Base-by-base conservation (phyloP, 2,797 vertebrate genomes). In the Onychomys arenicola region DNA sequence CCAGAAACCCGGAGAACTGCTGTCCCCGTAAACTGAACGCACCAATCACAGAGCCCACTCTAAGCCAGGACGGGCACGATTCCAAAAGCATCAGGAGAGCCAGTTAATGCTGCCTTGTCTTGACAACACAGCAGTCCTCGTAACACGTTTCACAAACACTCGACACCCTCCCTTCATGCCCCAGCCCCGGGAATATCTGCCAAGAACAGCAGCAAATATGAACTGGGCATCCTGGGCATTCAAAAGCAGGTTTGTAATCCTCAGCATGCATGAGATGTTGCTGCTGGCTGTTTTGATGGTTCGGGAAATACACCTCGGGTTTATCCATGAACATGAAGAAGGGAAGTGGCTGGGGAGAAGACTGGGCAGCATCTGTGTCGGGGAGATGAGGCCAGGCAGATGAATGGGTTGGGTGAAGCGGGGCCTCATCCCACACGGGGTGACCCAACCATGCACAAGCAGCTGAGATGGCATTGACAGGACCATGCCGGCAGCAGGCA, bases 391-490 rank as follows among this genome's bases (percentile, higher is more conserved):
- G 69, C 52, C 95, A 46, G 90, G 92, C 25, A 7, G 95, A 69
- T 93, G 93, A 76, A 65, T 7, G 0, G 87, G 52, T 1, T 19
- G 90, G 87, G 71, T 5, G 23, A 49, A n/a, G 5, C 14, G 11
- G 73, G 82, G 75, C 92, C 94, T 87, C 73, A 14, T 37, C 84
- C 71, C 69, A 21, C 37, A 92, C 37, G 92, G 86, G 80, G 61
- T 40, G 95, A 94, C 96, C 91, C 16, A 67, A 96, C 97, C 98
- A 97, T 98, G 98, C 98, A 98, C 80, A 95, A 98, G 97, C 97
- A 96, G 97, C 97, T 84, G 96, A 91, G 61, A 96, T 93, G 97
- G 93, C 89, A 85, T 52, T 0, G 34, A 34, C 0, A 67, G 95
- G 96, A 71, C 96, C 92, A 83, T 95, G 98, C 97, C 96, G 97